Conservation (phyloP, 2,113 vertebrate species). For the Anoplopoma fimbria region DNA sequence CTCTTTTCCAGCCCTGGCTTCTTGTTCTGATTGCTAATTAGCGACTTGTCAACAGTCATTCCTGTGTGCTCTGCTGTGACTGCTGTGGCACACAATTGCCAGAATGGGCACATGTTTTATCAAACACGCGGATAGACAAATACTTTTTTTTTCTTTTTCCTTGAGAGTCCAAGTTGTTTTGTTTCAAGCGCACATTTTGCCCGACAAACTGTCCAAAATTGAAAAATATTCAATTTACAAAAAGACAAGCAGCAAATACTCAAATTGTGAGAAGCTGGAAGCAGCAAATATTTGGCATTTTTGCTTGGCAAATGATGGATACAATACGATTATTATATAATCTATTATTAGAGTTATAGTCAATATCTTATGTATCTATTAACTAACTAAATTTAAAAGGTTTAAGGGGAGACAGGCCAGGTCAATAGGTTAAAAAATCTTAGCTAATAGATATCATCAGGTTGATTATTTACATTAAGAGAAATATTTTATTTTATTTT, state of each 20-base stretch:
- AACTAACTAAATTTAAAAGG: no score
- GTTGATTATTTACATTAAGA: no score
- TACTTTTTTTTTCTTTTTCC: no score
- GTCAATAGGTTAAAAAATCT: not conserved
- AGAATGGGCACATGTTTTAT: not conserved
- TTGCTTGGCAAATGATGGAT: not conserved
- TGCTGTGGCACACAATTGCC: slow-evolving; percentile 11
- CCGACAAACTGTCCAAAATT: not conserved
- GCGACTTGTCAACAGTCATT: slow-evolving; percentile 72
- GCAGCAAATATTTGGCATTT: not conserved
- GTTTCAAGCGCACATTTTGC: not conserved
- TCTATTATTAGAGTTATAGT: not conserved
- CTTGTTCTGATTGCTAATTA: slow-evolving; percentile 77
- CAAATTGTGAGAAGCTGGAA: not conserved
- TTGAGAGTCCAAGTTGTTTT: no score
- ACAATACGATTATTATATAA: not conserved
- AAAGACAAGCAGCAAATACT: not conserved
- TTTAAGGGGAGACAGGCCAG: not conserved
- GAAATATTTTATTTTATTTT: no score
- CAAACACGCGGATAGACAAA: not conserved
- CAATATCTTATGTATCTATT: not conserved
- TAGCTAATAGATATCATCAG: not conserved
- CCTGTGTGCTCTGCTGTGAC: slow-evolving; percentile 56
- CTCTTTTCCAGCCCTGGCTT: slow-evolving; percentile 59
- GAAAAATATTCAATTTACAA: no score